Base-by-base conservation (phyloP, 2,113 vertebrate species). In the Thalassoma bifasciatum region DNA sequence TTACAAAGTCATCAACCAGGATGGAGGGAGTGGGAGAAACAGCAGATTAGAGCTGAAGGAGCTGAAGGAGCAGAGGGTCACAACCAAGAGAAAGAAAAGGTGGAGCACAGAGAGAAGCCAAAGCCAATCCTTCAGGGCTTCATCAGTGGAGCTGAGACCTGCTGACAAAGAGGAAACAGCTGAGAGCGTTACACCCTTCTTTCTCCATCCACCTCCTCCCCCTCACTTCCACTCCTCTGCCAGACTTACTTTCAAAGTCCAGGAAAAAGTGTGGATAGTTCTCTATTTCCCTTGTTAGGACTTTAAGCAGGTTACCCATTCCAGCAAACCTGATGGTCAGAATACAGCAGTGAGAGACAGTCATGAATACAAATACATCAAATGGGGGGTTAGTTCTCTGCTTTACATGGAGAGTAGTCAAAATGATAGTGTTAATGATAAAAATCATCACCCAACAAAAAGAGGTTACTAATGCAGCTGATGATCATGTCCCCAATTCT, bases 181-280 rank as follows among this genome's bases (percentile, higher is more conserved):
- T 24, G 71, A 82, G 72, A 49, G 77, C 77, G 84, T 56, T 52
- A n/a, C 26, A 30, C 52, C 72, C 75, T 26, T 46, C 65, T 21
- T 0, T 42, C 78, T n/a, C 64, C 63, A 44, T 69, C 57, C 67
- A 63, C 57, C 62, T 66, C 66, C 53, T 75, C 64, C 75, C 40
- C 36, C 82, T 64, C 40, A 53, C 21, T 67, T 44, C 69, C 78
- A 21, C 69, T 72, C 52, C 38, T 67, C 34, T 52, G 77, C 88
- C 83, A 86, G 89, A 99, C 98, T 99, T 99, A 99, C 98, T 98
- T 98, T 99, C 98, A 95, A 99, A 99, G 95, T 99, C 98, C 97
- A 99, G 96, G 95, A 99, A 99, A 96, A 99, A 99, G 94, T 98
- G 97, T 90, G 97, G 98, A 95, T 98, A 99, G 96, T 99, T 99